Evolutionary conservation across 2,113 vertebrate species (phyloP), one percentile per base, ranked within the genome.

Genomic region (Rhineura floridana): DNA sequence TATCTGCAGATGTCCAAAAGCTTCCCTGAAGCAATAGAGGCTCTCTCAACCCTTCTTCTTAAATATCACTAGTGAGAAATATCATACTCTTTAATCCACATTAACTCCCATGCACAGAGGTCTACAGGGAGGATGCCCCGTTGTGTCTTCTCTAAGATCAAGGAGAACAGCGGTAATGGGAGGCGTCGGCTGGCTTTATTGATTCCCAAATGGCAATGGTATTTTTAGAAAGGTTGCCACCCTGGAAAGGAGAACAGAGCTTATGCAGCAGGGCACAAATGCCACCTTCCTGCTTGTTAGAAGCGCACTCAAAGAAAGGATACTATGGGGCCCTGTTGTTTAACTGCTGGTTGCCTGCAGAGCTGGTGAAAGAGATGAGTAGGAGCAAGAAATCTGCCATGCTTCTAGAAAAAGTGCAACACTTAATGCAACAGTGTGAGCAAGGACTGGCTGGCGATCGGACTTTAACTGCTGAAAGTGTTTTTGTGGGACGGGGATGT

Each of bases 221-320:
- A 84, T 89, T 89, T 89, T 79, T 89, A 84, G 82, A 78, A 79
- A 55, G 72, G n/a, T 21, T 69, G 46, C 62, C 87, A 78, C 44
- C 39, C 84, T 13, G 9, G 36, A 70, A 59, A 19, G 21, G 72
- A 28, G 42, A 88, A 63, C 55, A 52, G 17, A 33, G 72, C 46
- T 76, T 25, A 39, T 8, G 25, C 12, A 50, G 59, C 46, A 1
- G 44, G 70, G 15, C 44, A 33, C 6, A 50, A 12, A n/a, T 59
- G 52, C 36, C n/a, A 52, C 6, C 25, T 39, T 83, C 23, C n/a
- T 6, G 46, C 59, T 88, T 21, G 62, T 33, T 42, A 67, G 17
- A 77, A 62, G 42, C 3, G 36, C 42, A 48, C 42, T 33, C 36
- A 30, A 10, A 39, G 25, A 9, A 65, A 65, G 11, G 19, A 50